Base-by-base conservation (phyloP, 2,113 vertebrate genomes). In the Collichthys lucidus region DNA sequence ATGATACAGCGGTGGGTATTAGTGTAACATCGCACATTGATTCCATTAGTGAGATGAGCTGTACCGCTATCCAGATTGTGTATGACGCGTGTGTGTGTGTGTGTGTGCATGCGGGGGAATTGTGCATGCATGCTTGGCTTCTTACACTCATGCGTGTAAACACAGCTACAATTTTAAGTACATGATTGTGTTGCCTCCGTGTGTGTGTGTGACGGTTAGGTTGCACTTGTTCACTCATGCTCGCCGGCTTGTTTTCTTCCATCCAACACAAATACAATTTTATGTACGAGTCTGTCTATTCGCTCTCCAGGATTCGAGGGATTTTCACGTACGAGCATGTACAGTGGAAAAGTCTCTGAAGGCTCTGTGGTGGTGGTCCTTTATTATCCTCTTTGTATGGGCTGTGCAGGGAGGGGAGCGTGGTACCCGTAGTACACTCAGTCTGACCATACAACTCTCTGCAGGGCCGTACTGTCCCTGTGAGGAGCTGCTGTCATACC, bases 71-170 rank as follows among this genome's bases (percentile, higher is more conserved):
- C 3, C 11, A 72, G 59, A 26, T 29, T 73, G 70, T 50, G 79
- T 57, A 53, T 55, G 47, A 26, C 24, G 5, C n/a, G n/a, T n/a
- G n/a, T n/a, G n/a, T n/a, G 52, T 46, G 31, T 62, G 65, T 44
- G 50, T 68, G 31, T 82, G 26, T 66, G 52, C 64, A 26, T 46
- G 53, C 19, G 15, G 40, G 31, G 56, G 31, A 24, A 47, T 31
- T 6, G 77, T 60, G 83, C 64, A 71, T 60, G 79, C 71, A 60
- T 67, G 53, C 53, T 2, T n/a, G 65, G 53, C 42, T 26, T 62
- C 53, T 53, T 50, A 82, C 81, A 84, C 47, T 77, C 73, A 77
- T 64, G 80, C 80, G 24, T 85, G 79, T 79, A 82, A 86, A 88
- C 83, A 82, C 57, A 40, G 55, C 63, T 72, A 56, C 67, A 62